Evolutionary conservation across 2,888 invertebrate species (phyloP).

Genomic region (Anthophora plumipes): DNA sequence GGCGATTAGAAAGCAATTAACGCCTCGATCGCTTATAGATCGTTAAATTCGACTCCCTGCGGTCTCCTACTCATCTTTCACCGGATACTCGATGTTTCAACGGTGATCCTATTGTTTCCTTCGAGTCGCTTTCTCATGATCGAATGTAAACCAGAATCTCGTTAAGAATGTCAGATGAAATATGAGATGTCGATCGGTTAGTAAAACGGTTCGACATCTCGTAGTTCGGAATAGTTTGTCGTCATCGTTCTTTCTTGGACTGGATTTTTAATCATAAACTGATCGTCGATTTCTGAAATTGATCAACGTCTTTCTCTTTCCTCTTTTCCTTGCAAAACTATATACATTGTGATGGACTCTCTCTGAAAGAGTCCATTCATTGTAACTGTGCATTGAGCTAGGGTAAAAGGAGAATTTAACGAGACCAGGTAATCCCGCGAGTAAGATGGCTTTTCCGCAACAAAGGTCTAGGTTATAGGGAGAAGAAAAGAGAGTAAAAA

Average conservation of each 20-base stretch:
- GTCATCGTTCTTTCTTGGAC: no score
- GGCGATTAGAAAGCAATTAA: conserved; percentile 74
- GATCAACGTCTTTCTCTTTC: no score
- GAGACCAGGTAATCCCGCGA: conserved; percentile 71
- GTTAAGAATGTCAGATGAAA: conserved; percentile 45
- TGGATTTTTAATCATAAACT: no score
- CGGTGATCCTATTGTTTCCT: conserved; percentile 57
- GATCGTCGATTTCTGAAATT: background rate
- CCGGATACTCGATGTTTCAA: conserved; percentile 58
- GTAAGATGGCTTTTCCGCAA: conserved; percentile 76
- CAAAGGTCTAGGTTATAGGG: conserved; percentile 64
- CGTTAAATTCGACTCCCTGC: conserved; percentile 62
- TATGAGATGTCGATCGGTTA: conserved; percentile 30
- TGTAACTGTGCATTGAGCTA: background rate
- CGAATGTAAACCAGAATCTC: conserved; percentile 19
- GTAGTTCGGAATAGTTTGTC: no score
- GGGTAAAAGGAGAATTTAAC: conserved; percentile 74
- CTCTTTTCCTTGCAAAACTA: background rate
- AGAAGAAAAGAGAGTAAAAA: conserved; percentile 41
- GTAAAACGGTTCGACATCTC: background rate
- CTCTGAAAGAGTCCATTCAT: background rate
- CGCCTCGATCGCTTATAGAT: conserved; percentile 48
- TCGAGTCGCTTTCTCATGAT: conserved; percentile 41
- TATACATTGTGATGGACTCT: no score
- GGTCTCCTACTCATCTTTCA: conserved; percentile 49